These are phyloP conservation scores for Psittacula derbiana DNA, from an alignment of 2,797 vertebrate genomes.

Conservation along the genomic window DNA sequence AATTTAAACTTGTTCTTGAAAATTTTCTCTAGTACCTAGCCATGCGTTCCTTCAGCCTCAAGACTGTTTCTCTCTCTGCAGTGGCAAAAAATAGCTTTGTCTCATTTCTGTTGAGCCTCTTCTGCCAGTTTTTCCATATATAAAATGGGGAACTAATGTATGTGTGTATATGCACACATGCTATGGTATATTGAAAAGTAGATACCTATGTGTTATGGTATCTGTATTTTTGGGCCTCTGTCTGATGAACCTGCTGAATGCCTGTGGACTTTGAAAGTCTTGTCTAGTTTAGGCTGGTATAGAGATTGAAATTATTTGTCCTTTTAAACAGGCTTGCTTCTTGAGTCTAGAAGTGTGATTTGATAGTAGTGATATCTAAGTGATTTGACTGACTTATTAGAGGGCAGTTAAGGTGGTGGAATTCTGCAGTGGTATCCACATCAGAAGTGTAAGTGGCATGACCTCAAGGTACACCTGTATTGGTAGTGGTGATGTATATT, in stretches of 20 bases:
- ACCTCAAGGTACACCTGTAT: not conserved
- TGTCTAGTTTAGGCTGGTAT: not conserved
- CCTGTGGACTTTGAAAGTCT: not conserved
- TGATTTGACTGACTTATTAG: not conserved
- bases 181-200: not conserved
- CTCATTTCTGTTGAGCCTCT: not conserved
- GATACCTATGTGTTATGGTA: accelerated
- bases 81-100: not conserved
- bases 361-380: not conserved
- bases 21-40: not conserved
- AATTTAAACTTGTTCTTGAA: not conserved
- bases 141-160: not conserved
- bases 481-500: not conserved
- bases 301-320: not conserved
- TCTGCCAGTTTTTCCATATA: not conserved
- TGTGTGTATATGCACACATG: not conserved
- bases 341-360: not conserved
- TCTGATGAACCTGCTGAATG: not conserved
- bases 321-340: not conserved
- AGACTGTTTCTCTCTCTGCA: not conserved
- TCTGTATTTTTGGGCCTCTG: not conserved
- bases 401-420: not conserved
- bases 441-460: not conserved
- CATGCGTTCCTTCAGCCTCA: not conserved
- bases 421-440: not conserved